Evolutionary conservation across 2,113 vertebrate species (phyloP), one percentile per base, ranked within the genome.

Genomic region (Engystomops pustulosus): DNA sequence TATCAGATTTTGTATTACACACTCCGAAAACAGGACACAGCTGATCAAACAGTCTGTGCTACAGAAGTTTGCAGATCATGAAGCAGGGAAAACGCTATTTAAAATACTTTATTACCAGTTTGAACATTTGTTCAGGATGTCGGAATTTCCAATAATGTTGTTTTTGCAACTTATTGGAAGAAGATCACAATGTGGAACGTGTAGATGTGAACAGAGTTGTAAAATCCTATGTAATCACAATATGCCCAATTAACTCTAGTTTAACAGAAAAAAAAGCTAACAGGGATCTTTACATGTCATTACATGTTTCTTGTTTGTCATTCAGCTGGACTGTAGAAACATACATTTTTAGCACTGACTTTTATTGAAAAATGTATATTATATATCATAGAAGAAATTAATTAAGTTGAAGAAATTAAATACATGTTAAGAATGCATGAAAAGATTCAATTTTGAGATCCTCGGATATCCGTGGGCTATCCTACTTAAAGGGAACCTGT

Each of bases 51-150:
- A 84, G 38, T 67, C 72, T 41, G 23, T 41, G 74, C 51, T 44
- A 20, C 74, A 69, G 36, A 77, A 65, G 30, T 77, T 51, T 69
- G 30, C 41, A 10, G 45, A 30, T 45, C 25, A 5, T 8, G 60
- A n/a, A 44, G 60, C 58, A 53, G 79, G 41, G 65, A 44, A 45
- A 70, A 44, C 9, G 45, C 18, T 17, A 34, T 53, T 81, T 51
- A 51, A 81, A 84, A 76, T 68, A 75, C 81, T 72, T 41, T 51
- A 78, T 69, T 49, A 69, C 45, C 58, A 41, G 30, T 78, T 69
- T 84, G 82, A 76, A 78, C 76, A 78, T 68, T 25, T 51, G 41
- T 49, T 78, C 74, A 84, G 72, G 82, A 84, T 69, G 32, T 76
- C 65, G 30, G 10, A 67, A 30, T 77, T 84, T 76, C 81, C 81